Percentiles rank a stretch among this genome's conserved stretches.
Evolutionary conservation across 2,888 invertebrate genomes (phyloP).

Genomic region (Sialis lutaria): DNA sequence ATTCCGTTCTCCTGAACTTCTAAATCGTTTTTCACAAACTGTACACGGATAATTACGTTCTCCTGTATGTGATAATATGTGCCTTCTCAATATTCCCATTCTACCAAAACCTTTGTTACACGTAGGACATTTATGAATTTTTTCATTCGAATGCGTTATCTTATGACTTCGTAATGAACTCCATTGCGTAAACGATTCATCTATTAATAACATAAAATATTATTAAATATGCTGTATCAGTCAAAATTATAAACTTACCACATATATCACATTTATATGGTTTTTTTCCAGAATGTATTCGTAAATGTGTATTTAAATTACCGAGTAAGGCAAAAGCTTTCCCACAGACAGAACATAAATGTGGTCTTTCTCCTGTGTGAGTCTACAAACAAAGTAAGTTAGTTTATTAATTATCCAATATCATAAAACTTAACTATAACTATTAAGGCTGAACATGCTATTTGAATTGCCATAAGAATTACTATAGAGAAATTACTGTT

Average conservation of each 20-base stretch:
- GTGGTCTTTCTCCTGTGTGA: no score
- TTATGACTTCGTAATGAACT: slow-evolving; percentile 13
- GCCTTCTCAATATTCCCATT: slow-evolving; percentile 12
- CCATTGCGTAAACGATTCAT: slow-evolving; percentile 11
- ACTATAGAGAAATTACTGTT: no score
- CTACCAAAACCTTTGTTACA: slow-evolving; percentile 14
- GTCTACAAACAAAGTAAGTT: neutral
- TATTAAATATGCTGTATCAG: neutral
- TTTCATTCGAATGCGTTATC: slow-evolving; percentile 11
- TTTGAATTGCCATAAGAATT: no score
- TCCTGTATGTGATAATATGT: slow-evolving; percentile 11
- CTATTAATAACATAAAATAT: neutral
- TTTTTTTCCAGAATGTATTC: no score
- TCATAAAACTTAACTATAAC: no score
- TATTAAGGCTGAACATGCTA: no score
- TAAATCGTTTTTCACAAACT: slow-evolving; percentile 8
- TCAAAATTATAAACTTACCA: neutral
- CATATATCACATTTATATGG: no score
- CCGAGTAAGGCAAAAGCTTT: no score
- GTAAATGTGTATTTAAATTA: no score
- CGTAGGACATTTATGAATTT: slow-evolving; percentile 12
- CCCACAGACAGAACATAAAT: no score
- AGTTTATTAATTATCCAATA: no score
- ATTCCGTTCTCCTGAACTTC: no score
- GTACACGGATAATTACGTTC: slow-evolving; percentile 8